phyloP scores from a whole-genome alignment of 2,888 invertebrate genomes.

The Oeneis ivallda region DNA sequence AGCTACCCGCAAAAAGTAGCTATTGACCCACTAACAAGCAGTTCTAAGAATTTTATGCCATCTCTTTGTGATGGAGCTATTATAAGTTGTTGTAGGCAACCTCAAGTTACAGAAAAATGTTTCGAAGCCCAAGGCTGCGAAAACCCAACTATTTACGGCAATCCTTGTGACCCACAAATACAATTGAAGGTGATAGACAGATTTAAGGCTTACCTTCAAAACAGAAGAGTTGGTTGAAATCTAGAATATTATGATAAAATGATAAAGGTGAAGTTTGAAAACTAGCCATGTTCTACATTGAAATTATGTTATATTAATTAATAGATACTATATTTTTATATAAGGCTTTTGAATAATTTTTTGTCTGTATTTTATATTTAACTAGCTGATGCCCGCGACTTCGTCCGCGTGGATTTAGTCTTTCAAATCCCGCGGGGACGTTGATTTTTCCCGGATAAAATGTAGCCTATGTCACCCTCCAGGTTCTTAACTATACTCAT shows the following conservation, averaged over 20 bases:
- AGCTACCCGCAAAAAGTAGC: neutral
- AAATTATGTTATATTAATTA: slow-evolving; percentile 10
- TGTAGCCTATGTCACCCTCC: no score
- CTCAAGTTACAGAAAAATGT: slow-evolving; percentile 56
- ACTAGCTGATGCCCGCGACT: no score
- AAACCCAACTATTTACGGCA: slow-evolving; percentile 68
- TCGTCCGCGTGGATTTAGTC: no score
- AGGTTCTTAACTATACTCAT: no score
- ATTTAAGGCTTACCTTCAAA: slow-evolving; percentile 56
- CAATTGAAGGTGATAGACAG: slow-evolving; percentile 57
- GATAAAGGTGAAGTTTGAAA: neutral
- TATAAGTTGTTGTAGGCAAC: slow-evolving; percentile 62
- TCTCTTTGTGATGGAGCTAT: slow-evolving; percentile 60
- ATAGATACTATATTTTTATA: neutral
- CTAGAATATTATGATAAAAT: neutral
- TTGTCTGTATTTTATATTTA: neutral
- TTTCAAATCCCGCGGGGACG: no score
- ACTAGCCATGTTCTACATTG: neutral
- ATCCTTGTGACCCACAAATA: slow-evolving; percentile 57
- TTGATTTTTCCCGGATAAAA: no score
- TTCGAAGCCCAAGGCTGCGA: slow-evolving; percentile 61
- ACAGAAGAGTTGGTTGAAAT: slow-evolving; percentile 38
- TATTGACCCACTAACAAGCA: neutral
- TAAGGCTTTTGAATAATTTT: neutral
- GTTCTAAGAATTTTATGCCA: slow-evolving; percentile 11